phyloP scores from a whole-genome alignment of 2,113 vertebrate genomes.

The Oncorhynchus tshawytscha region DNA sequence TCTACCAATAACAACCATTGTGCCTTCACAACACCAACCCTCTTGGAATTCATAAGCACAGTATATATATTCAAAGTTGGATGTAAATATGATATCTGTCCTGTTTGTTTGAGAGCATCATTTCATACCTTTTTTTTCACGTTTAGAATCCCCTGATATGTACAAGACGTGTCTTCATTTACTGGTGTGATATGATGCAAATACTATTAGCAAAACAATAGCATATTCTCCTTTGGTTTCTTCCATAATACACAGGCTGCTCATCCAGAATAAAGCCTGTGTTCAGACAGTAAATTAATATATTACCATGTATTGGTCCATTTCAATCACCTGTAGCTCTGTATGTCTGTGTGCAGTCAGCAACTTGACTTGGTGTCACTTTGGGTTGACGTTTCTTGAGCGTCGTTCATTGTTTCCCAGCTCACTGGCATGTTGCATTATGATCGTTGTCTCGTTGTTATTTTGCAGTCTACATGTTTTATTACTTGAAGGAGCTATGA shows the following conservation, averaged over 20 bases:
- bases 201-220: not conserved
- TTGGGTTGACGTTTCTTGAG: not conserved
- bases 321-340: not conserved
- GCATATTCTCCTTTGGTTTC: not conserved
- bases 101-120: not conserved
- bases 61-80: slow-evolving; percentile 44
- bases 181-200: no score
- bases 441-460: slow-evolving; percentile 5
- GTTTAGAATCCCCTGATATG: not conserved
- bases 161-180: not conserved
- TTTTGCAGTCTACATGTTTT: slow-evolving; percentile 20
- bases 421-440: no score
- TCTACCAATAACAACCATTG: slow-evolving; percentile 37
- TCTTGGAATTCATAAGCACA: slow-evolving; percentile 32
- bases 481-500: slow-evolving; percentile 72
- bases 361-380: not conserved
- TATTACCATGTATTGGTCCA: not conserved
- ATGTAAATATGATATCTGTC: slow-evolving; percentile 22
- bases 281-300: not conserved
- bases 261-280: not conserved
- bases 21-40: slow-evolving; percentile 57
- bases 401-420: not conserved
- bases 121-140: slow-evolving; percentile 3
- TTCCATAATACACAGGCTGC: not conserved
- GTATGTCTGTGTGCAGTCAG: not conserved